Base-by-base conservation (phyloP, 1,140 invertebrate species). In the Episyrphus balteatus region DNA sequence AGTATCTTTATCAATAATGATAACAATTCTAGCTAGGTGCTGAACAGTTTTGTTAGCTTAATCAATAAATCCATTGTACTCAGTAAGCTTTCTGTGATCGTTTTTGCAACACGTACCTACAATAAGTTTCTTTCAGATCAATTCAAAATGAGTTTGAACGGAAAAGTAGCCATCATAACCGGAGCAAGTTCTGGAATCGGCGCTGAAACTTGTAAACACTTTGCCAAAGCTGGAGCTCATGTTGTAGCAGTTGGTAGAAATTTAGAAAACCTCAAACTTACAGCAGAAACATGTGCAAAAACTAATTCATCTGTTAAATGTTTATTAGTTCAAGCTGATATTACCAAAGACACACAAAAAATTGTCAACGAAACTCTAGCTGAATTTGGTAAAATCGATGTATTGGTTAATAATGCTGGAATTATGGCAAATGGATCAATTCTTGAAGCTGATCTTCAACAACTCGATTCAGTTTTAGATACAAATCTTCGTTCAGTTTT, bases 151-250 rank as follows among this genome's bases (percentile, higher is more conserved):
- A 26, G 52, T 52, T 57, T 66, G 44, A 55, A 34, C 32, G 78
- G 77, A 21, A 84, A 84, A 76, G 80, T 86, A 40, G 73, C 83
- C 5, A 58, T 85, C 42, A 79, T 84, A 55, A 84, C 82, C 6
- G 89, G 89, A 45, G 89, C 88, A 0, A 90, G 86, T 69, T 90
- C 87, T 15, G 91, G 91, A 5, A 92, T 94, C 49, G 89, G 90
- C 14, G 81, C 81, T 37, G 83, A 81, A 11, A 87, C 86, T 15
- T 88, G 88, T 1, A 66, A 87, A 46, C 71, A 82, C 42, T 77
- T 94, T 51, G 81, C 88, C 9, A 76, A 81, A 45, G 67, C 83
- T 33, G 86, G 85, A 1, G 88, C 86, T 10, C 75, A 66, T 33
- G 56, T 90, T 34, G 73, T 74, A 1, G 51, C 93, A 17, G 81